Base-by-base conservation (phyloP, 2,888 invertebrate genomes). In the Drosophila neotestacea region DNA sequence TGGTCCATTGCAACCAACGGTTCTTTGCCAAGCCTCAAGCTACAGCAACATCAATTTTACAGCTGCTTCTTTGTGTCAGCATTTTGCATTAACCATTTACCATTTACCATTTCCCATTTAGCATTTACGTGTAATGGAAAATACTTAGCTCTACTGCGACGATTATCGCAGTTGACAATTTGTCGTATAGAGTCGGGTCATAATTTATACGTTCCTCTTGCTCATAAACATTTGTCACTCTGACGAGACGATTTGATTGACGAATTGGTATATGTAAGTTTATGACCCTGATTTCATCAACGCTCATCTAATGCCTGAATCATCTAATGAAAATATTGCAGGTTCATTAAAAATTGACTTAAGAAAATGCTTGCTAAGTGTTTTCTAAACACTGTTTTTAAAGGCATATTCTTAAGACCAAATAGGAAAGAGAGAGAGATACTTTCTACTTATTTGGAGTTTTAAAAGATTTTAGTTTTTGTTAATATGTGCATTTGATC, bases 101-200 rank as follows among this genome's bases (percentile, higher is more conserved):
- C 30, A 50, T 50, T 51, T 61, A 22, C 38, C 44, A 46, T 47
- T 47, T 10, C 13, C 52, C 30, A 68, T 73, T 70, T 54, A 11
- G 36, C 42, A 38, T 58, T 60, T 41, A 38, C 50, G 38, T 54
- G 46, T 64, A 79, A 74, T 66, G 75, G 50, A 60, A 79, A 70
- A 66, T 42, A 62, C 66, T 39, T 50, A 50, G 22, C 30, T 30
- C 38, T 5, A 27, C 30, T 38, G 44, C 52, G 46, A 51, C 50
- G 63, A 68, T 81, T 63, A 80, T 73, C 71, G 54, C 72, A 61
- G 85, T 76, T 85, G 79, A 79, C 76, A 84, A 87, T 87, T 83
- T 82, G 82, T 76, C 66, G 64, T 50, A 27, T 22, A 41, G 16
- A 41, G 27, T 52, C 32, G 47, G 46, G 10, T 65, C 75, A 70